Conservation (phyloP, 1,140 invertebrate species). For the Drosophila auraria region DNA sequence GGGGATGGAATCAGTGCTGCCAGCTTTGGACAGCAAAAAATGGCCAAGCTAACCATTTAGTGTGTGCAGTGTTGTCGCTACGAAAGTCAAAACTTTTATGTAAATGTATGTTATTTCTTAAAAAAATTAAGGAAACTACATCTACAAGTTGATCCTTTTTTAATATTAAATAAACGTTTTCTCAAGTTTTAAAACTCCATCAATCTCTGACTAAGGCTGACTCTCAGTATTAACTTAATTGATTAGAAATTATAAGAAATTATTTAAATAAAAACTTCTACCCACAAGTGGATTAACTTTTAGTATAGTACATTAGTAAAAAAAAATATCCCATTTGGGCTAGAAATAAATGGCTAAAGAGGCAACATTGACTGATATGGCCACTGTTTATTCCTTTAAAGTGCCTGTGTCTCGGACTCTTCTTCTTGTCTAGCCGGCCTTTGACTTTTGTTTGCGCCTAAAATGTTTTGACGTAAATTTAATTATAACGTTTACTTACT, state of each 20-base stretch:
- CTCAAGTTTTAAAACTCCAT: too few species aligned
- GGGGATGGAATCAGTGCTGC: conserved; percentile 3
- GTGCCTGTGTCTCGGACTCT: conserved; percentile 8
- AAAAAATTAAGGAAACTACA: too few species aligned
- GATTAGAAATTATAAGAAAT: too few species aligned
- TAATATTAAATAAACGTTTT: too few species aligned
- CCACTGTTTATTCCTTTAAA: conserved; percentile 25
- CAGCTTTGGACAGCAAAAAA: not conserved
- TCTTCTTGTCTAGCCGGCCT: conserved; percentile 35
- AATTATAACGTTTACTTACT: conserved; percentile 75
- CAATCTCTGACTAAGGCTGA: too few species aligned
- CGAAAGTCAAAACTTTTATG: not conserved
- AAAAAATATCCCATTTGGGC: not conserved
- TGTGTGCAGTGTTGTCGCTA: not conserved
- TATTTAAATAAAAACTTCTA: not conserved
- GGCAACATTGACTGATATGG: not conserved
- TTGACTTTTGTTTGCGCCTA: conserved; percentile 63
- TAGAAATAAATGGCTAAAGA: not conserved
- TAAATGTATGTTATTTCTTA: too few species aligned
- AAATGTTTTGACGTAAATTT: conserved; percentile 63
- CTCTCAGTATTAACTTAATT: too few species aligned
- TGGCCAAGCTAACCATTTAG: not conserved
- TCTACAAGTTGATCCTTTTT: too few species aligned
- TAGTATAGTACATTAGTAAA: too few species aligned
- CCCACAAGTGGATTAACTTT: not conserved